phyloP scores from a whole-genome alignment of 2,888 invertebrate species.

The Drosophila longiperda region DNA sequence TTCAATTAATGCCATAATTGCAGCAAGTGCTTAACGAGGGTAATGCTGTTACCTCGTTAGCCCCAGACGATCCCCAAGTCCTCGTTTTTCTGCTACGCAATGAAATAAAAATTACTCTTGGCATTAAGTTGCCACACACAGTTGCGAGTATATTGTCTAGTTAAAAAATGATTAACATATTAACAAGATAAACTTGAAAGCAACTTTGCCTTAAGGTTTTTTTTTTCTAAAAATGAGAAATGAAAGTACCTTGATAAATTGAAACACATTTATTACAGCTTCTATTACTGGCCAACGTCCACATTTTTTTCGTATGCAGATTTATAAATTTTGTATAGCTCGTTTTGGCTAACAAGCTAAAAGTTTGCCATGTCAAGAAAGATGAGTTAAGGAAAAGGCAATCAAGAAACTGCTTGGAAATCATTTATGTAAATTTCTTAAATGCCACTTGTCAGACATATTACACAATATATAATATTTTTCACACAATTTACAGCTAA shows the following conservation, averaged over 20 bases:
- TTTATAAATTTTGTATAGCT: slow-evolving; percentile 56
- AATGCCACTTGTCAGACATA: slow-evolving; percentile 23
- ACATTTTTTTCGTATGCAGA: slow-evolving; percentile 29
- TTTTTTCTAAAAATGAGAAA: slow-evolving; percentile 1
- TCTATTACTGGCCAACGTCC: slow-evolving; percentile 25
- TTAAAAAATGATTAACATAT: slow-evolving; percentile 49
- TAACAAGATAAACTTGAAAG: slow-evolving; percentile 35
- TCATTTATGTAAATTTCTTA: slow-evolving; percentile 64
- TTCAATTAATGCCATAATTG: slow-evolving; percentile 75
- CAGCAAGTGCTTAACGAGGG: slow-evolving; percentile 72
- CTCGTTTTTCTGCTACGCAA: background rate
- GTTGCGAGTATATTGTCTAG: slow-evolving; percentile 25
- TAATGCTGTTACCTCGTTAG: slow-evolving; percentile 64
- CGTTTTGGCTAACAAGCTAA: slow-evolving; percentile 42
- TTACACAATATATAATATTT: slow-evolving; percentile 35
- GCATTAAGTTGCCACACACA: slow-evolving; percentile 17
- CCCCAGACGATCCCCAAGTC: slow-evolving; percentile 7
- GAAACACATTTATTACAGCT: slow-evolving; percentile 24
- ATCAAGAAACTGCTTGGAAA: slow-evolving; percentile 39
- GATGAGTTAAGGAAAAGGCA: slow-evolving; percentile 27
- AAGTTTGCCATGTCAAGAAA: slow-evolving; percentile 37
- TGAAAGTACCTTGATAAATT: slow-evolving; percentile 37
- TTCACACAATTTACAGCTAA: slow-evolving; percentile 36
- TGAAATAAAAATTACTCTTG: slow-evolving; percentile 13
- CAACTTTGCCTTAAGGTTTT: slow-evolving; percentile 18